These are phyloP conservation scores for Cremastinae sp. DNA, from an alignment of 2,888 invertebrate genomes.

Conservation along the genomic window DNA sequence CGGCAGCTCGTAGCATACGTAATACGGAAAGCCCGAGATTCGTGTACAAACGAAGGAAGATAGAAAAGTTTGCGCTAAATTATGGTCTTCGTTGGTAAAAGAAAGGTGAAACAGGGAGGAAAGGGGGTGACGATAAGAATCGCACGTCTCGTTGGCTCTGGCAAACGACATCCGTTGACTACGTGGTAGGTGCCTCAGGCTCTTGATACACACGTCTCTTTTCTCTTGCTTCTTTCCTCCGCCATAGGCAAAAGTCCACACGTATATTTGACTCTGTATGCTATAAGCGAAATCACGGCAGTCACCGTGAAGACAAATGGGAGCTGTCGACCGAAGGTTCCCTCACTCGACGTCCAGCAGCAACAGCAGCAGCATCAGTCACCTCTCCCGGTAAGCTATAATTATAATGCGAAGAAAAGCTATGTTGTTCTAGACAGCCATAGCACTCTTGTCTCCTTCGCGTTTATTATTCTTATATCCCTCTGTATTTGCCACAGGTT, in stretches of 20 bases:
- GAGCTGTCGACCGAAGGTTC: slow-evolving; percentile 81
- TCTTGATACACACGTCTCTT: slow-evolving; percentile 54
- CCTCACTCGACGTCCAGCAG: slow-evolving; percentile 69
- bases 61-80: slow-evolving; percentile 65
- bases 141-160: slow-evolving; percentile 70
- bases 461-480: neutral
- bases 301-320: slow-evolving; percentile 80
- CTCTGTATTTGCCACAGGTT: slow-evolving; percentile 20
- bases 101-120: slow-evolving; percentile 65
- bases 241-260: slow-evolving; percentile 30
- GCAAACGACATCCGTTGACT: slow-evolving; percentile 69
- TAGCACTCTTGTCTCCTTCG: slow-evolving; percentile 34
- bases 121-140: slow-evolving; percentile 71
- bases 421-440: slow-evolving; percentile 52
- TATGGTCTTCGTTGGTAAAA: slow-evolving; percentile 66
- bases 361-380: too few relatives aligned
- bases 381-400: slow-evolving; percentile 81
- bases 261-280: slow-evolving; percentile 63
- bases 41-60: slow-evolving; percentile 31
- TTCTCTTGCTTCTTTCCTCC: slow-evolving; percentile 25
- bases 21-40: slow-evolving; percentile 31
- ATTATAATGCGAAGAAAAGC: slow-evolving; percentile 81
- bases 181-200: slow-evolving; percentile 67
- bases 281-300: slow-evolving; percentile 67
- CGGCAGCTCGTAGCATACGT: slow-evolving; percentile 37